These are phyloP conservation scores for Acanthiza pusilla DNA, from an alignment of 2,797 vertebrate species.

Conservation along the genomic window DNA sequence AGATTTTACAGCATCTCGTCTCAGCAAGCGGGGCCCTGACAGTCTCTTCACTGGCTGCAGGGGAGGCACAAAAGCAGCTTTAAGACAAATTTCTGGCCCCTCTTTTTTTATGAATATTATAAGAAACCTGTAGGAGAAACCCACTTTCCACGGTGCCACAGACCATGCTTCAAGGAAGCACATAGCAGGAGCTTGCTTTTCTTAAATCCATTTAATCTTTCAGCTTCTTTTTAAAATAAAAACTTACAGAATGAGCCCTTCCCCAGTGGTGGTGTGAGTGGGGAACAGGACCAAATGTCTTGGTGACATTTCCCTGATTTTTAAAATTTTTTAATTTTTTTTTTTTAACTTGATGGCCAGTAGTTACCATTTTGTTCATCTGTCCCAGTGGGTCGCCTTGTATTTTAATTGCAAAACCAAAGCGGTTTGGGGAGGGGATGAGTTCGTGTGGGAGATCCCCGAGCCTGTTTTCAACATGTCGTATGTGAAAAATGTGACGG, in stretches of 20 bases:
- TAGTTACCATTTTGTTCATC: not conserved
- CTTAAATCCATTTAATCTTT: not conserved
- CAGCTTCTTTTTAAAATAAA: not conserved
- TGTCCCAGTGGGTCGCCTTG: not conserved
- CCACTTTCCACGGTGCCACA: not conserved
- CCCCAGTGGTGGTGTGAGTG: rapidly evolving
- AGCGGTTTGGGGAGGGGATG: not conserved
- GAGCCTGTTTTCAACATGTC: not conserved
- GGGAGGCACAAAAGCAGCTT: not conserved
- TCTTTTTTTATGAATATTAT: not conserved
- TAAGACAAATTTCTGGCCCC: not conserved
- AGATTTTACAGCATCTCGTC: not conserved
- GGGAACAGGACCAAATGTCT: not conserved
- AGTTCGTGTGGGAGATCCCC: not conserved
- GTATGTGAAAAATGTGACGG: not conserved
- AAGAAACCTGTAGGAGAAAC: not conserved
- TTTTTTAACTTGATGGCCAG: conserved; percentile 30
- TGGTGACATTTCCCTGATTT: not conserved
- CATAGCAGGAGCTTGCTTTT: not conserved
- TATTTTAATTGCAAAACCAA: conserved; percentile 11
- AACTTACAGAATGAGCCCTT: not conserved
- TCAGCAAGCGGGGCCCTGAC: not conserved
- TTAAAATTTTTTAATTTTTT: not conserved
- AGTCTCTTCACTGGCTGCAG: not conserved
- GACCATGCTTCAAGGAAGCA: not conserved